phyloP scores from a whole-genome alignment of 2,797 vertebrate genomes.

The Philypnodon macrostomus region DNA sequence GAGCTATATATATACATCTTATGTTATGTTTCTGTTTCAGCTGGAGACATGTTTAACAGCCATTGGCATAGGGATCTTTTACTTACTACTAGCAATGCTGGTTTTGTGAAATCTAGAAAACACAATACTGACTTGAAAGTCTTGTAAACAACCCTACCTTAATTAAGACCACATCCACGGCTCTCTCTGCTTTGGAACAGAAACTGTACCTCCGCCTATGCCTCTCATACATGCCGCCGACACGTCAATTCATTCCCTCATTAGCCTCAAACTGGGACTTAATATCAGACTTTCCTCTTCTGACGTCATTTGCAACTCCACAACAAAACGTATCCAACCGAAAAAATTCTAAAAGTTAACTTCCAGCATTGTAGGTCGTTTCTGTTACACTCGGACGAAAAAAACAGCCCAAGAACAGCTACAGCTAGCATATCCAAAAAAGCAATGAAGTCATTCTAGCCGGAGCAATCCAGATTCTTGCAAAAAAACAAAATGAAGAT shows the following conservation, averaged over 20 bases:
- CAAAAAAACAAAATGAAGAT: not conserved
- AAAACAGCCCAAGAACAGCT: slow-evolving; percentile 5
- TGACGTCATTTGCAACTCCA: slow-evolving; percentile 4
- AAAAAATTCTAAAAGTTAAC: slow-evolving; percentile 10
- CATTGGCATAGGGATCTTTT: not conserved
- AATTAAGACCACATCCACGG: slow-evolving; percentile 87
- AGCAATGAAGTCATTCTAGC: not conserved
- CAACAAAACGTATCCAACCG: not conserved
- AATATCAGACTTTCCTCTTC: slow-evolving; percentile 5
- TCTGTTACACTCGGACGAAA: slow-evolving; percentile 15
- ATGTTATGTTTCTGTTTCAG: too few species aligned
- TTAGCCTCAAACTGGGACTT: not conserved
- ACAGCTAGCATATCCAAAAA: not conserved
- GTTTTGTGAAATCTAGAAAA: not conserved
- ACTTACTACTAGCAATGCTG: not conserved
- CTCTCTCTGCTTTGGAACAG: slow-evolving; percentile 84
- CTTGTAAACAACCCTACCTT: slow-evolving; percentile 79
- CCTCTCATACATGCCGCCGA: slow-evolving; percentile 87
- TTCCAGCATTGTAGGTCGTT: slow-evolving; percentile 14
- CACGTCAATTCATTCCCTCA: slow-evolving; percentile 27
- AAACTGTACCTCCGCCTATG: slow-evolving; percentile 90
- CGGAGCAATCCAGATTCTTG: not conserved
- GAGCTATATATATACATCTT: too few species aligned
- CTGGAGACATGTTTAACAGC: slow-evolving; percentile 3
- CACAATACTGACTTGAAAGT: not conserved